A percentile compares a stretch with the other conserved stretches of the same genome.
These are phyloP conservation scores for Mirza zaza DNA, from an alignment of 2,113 vertebrate genomes.

Conservation along the genomic window DNA sequence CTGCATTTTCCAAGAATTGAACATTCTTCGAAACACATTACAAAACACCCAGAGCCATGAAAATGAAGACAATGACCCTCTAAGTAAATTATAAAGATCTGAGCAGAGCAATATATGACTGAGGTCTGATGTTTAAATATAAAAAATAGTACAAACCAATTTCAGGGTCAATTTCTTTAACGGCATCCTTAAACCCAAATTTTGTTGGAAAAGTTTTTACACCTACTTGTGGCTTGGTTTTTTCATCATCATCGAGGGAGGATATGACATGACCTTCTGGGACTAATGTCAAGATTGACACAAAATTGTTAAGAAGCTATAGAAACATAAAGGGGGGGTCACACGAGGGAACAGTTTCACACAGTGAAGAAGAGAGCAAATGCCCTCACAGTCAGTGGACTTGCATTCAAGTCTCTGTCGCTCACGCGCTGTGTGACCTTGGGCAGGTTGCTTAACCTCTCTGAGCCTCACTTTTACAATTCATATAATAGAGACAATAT, in stretches of 20 bases:
- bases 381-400: not conserved
- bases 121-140: not conserved
- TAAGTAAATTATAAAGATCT: not conserved
- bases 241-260: not conserved
- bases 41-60: not conserved
- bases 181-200: not conserved
- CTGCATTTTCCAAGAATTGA: not conserved
- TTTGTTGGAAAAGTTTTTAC: not conserved
- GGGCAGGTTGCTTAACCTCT: not conserved
- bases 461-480: not conserved
- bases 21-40: no score
- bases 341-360: not conserved
- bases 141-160: not conserved
- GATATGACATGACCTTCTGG: not conserved
- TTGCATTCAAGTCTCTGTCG: not conserved
- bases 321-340: not conserved
- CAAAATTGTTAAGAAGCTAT: not conserved
- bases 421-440: not conserved
- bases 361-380: not conserved
- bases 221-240: not conserved
- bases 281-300: not conserved
- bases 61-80: not conserved
- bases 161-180: not conserved
- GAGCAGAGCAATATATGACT: not conserved
- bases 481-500: no score